A percentile compares a stretch with the other conserved stretches of the same genome.
These are phyloP conservation scores for Mechanitis mazaeus DNA, from an alignment of 2,888 invertebrate genomes.

Conservation along the genomic window DNA sequence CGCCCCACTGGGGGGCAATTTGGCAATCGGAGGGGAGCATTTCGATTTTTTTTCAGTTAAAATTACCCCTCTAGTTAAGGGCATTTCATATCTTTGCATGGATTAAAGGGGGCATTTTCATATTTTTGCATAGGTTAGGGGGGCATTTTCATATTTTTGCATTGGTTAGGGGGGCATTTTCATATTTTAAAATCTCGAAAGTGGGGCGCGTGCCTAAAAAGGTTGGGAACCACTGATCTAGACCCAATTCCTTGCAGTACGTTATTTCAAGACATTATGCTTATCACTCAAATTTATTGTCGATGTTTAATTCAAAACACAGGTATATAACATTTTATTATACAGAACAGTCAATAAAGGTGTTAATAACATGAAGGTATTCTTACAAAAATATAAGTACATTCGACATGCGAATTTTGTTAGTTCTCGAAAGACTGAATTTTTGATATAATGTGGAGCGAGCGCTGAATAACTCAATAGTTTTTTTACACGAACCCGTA, in stretches of 20 bases:
- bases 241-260: not conserved
- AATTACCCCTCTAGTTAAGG: too few species aligned
- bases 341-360: not conserved
- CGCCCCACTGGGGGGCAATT: too few species aligned
- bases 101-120: too few species aligned
- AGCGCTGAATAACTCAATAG: slow-evolving; percentile 9
- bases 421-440: slow-evolving; percentile 5
- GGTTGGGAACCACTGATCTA: too few species aligned
- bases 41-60: too few species aligned
- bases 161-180: too few species aligned
- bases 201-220: too few species aligned
- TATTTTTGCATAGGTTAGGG: too few species aligned
- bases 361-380: slow-evolving; percentile 1
- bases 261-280: slow-evolving; percentile 6
- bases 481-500: slow-evolving; percentile 17
- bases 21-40: too few species aligned
- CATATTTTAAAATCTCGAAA: too few species aligned
- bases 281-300: not conserved
- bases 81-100: too few species aligned
- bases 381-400: not conserved
- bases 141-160: too few species aligned
- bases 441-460: slow-evolving; percentile 4
- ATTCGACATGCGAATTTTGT: not conserved
- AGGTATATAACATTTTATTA: not conserved
- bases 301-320: not conserved